phyloP scores from a whole-genome alignment of 1,140 invertebrate genomes.

The Drosophila funebris region DNA sequence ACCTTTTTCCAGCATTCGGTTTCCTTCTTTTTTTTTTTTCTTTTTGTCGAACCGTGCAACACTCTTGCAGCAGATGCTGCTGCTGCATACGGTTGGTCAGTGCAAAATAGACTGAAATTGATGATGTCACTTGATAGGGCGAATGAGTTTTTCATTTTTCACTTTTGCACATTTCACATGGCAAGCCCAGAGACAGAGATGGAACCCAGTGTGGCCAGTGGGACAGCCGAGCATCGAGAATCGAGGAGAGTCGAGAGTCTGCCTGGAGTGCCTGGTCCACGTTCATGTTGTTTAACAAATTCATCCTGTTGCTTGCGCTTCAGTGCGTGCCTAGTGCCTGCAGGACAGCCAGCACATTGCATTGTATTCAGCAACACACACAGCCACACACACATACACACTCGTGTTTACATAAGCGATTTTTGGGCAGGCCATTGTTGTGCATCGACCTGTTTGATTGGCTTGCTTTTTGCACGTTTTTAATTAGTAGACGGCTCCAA shows the following conservation, averaged over 20 bases:
- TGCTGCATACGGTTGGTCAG: slow-evolving; percentile 32
- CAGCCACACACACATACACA: slow-evolving; percentile 4
- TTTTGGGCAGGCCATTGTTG: slow-evolving; percentile 62
- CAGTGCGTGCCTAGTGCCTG: slow-evolving; percentile 59
- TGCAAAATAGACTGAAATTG: slow-evolving; percentile 82
- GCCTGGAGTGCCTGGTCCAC: neutral
- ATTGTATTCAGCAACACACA: slow-evolving; percentile 27
- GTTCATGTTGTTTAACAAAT: slow-evolving; percentile 78
- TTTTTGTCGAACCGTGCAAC: slow-evolving; percentile 6
- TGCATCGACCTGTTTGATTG: slow-evolving; percentile 81
- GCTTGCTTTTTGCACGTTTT: slow-evolving; percentile 80
- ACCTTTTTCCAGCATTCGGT: neutral
- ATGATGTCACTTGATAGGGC: slow-evolving; percentile 83
- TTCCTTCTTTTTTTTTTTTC: slow-evolving; percentile 37
- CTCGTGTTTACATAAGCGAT: slow-evolving; percentile 22
- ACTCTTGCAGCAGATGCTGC: slow-evolving; percentile 22
- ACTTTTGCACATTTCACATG: slow-evolving; percentile 52
- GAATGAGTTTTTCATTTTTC: slow-evolving; percentile 83
- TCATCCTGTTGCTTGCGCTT: slow-evolving; percentile 79
- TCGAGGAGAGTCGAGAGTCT: neutral
- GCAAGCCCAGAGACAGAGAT: neutral
- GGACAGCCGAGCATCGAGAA: too few relatives aligned
- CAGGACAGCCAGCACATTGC: slow-evolving; percentile 56
- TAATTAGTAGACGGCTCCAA: slow-evolving; percentile 58
- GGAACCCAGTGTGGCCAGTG: neutral